Conservation (phyloP, 2,113 vertebrate genomes). For the Mustela nigripes region DNA sequence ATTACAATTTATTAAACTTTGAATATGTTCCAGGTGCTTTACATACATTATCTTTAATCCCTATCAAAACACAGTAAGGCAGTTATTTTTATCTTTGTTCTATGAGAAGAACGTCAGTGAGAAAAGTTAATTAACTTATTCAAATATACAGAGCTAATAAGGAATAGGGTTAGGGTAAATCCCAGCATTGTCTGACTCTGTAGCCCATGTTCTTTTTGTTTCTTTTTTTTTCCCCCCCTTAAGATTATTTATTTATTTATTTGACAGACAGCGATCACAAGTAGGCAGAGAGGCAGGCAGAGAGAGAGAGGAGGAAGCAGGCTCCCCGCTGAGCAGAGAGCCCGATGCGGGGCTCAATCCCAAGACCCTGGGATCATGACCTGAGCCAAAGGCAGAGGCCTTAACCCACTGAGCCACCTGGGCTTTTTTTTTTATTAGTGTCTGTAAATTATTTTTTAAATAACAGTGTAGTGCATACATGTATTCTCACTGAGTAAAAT, state of each 20-base stretch:
- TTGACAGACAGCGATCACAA: too few species aligned
- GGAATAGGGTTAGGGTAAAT: not conserved
- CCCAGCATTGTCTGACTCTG: not conserved
- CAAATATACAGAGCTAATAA: conserved; percentile 54
- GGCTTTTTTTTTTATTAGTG: not conserved
- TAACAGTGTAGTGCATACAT: not conserved
- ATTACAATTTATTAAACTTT: conserved; percentile 60
- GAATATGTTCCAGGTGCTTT: conserved; percentile 48
- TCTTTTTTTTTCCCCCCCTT: too few species aligned
- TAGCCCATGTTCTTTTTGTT: not conserved
- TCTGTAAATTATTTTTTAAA: conserved; percentile 13
- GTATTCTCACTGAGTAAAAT: not conserved
- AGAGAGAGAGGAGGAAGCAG: too few species aligned
- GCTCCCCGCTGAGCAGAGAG: too few species aligned
- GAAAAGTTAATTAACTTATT: conserved; percentile 69
- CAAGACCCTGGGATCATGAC: too few species aligned
- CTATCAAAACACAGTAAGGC: conserved; percentile 1
- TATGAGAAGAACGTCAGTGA: conserved; percentile 33
- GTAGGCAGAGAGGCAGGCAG: too few species aligned
- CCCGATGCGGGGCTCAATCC: too few species aligned
- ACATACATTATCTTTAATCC: conserved; percentile 62
- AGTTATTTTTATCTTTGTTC: conserved; percentile 53
- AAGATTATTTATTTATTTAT: too few species aligned
- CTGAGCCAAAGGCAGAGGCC: too few species aligned
- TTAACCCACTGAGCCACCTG: too few species aligned